Percentiles rank a stretch among this genome's conserved stretches.
Evolutionary conservation across 2,113 vertebrate species (phyloP).

Genomic region (Xiphophorus maculatus): DNA sequence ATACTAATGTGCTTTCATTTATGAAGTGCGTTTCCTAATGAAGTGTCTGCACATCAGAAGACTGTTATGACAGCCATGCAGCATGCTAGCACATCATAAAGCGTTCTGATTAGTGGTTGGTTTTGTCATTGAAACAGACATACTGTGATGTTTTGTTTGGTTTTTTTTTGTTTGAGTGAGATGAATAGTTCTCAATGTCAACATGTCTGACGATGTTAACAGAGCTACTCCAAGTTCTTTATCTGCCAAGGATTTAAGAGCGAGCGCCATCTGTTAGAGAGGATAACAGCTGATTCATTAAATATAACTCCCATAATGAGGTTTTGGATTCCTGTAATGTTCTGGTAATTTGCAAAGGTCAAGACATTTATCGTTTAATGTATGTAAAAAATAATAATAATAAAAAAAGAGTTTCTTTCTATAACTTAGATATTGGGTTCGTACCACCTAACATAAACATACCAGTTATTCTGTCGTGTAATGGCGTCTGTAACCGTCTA

Average conservation of each 20-base stretch:
- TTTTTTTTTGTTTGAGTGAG: not conserved
- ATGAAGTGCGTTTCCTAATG: not conserved
- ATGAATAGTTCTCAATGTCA: conserved; percentile 4
- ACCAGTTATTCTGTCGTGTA: too few species aligned
- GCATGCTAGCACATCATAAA: conserved; percentile 2
- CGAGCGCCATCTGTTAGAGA: conserved; percentile 6
- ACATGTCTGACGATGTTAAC: conserved; percentile 3
- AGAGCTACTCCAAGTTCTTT: not conserved
- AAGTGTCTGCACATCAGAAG: not conserved
- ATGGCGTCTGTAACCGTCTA: too few species aligned
- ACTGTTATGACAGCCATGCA: conserved; percentile 1
- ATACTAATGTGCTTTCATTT: not conserved
- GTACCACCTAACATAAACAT: too few species aligned
- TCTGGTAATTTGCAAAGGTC: not conserved
- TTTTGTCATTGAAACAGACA: not conserved
- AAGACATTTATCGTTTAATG: not conserved
- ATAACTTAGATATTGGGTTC: not conserved
- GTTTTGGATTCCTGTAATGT: conserved; percentile 2
- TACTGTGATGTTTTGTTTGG: not conserved
- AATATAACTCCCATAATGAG: conserved; percentile 1
- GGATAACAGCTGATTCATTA: conserved; percentile 7
- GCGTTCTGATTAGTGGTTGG: conserved; percentile 24
- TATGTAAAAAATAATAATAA: too few species aligned
- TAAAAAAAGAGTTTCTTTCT: not conserved
- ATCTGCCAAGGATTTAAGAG: conserved; percentile 2